Base-by-base conservation (phyloP, 1,140 invertebrate genomes). In the Zaprionus gabonicus region DNA sequence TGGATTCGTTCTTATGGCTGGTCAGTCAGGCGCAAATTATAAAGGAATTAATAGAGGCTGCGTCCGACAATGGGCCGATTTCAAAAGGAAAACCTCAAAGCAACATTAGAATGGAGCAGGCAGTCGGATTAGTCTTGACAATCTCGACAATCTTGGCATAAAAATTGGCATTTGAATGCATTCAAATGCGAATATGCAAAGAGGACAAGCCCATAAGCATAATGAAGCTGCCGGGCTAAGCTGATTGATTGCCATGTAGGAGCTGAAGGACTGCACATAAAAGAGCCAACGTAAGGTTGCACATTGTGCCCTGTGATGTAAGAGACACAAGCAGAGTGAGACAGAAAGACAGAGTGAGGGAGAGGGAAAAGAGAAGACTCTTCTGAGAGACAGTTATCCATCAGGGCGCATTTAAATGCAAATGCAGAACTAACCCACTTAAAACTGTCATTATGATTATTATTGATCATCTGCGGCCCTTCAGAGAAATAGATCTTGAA, bases 381-480 rank as follows among this genome's bases (percentile, higher is more conserved):
- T 2, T 10, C 9, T 34, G 31, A 51, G 17, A 67, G 67, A 68
- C 63, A 87, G 84, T 81, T 83, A 88, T 88, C 84, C 85, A 88
- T 88, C 84, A 87, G 88, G 63, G 20, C 27, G 69, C 49, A 83
- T 60, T 75, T 60, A 81, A 80, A 75, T 87, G 81, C 84, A 88
- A 87, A 87, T 82, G 72, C 65, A 76, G 41, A 73, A 70, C 82
- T 85, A 85, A 87, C 85, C 84, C 84, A 88, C 84, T 88, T 88
- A 79, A 84, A 82, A 79, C 84, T 88, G 84, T 88, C 84, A 88
- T 90, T 88, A 90, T 84, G 85, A 90, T 88, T 88, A 88, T 88
- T 88, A 88, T 88, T 88, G 84, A 88, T 88, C 84, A 88, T 90
- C 84, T 76, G 76, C n/a, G 49, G 53, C 55, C 20, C 17, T 65